These are phyloP conservation scores for Ammodytes marinus DNA, from an alignment of 2,113 vertebrate genomes.

Conservation along the genomic window DNA sequence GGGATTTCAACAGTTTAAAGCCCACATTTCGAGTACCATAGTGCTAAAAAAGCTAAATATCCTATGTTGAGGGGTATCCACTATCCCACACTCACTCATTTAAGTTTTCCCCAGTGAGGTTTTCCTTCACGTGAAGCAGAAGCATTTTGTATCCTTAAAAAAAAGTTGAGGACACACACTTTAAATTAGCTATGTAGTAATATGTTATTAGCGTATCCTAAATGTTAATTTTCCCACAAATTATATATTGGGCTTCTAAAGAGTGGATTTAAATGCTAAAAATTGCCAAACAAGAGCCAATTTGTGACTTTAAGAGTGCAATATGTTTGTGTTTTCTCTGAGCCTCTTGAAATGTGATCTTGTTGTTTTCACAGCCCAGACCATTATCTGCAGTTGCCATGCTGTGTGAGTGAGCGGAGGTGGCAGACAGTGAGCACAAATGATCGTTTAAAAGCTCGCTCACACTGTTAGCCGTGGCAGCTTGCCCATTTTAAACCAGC, in stretches of 20 bases:
- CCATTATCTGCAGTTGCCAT: slow-evolving; percentile 20
- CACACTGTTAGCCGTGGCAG: slow-evolving; percentile 67
- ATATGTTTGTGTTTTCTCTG: slow-evolving; percentile 51
- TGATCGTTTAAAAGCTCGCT: slow-evolving; percentile 66
- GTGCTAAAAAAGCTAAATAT: background rate
- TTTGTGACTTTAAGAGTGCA: slow-evolving; percentile 25
- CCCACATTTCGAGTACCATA: background rate
- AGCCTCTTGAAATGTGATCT: slow-evolving; percentile 32
- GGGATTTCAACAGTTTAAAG: background rate
- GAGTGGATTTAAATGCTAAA: slow-evolving; percentile 27
- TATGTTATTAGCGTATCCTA: slow-evolving; percentile 8
- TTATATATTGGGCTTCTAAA: slow-evolving; percentile 16
- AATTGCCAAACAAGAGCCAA: slow-evolving; percentile 7
- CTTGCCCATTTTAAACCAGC: slow-evolving; percentile 60
- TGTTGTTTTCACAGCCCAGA: slow-evolving; percentile 23
- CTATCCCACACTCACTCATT: slow-evolving; percentile 4
- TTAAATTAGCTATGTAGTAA: slow-evolving; percentile 1
- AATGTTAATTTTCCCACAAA: slow-evolving; percentile 16
- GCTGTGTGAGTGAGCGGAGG: slow-evolving; percentile 42
- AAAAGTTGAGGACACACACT: background rate
- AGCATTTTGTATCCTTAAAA: slow-evolving; percentile 11
- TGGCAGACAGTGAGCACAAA: slow-evolving; percentile 52
- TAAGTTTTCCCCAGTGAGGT: background rate
- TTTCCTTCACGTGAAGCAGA: slow-evolving; percentile 18
- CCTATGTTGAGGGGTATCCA: background rate